Base-by-base conservation (phyloP, 2,113 vertebrate genomes). In the Leptosomus discolor region DNA sequence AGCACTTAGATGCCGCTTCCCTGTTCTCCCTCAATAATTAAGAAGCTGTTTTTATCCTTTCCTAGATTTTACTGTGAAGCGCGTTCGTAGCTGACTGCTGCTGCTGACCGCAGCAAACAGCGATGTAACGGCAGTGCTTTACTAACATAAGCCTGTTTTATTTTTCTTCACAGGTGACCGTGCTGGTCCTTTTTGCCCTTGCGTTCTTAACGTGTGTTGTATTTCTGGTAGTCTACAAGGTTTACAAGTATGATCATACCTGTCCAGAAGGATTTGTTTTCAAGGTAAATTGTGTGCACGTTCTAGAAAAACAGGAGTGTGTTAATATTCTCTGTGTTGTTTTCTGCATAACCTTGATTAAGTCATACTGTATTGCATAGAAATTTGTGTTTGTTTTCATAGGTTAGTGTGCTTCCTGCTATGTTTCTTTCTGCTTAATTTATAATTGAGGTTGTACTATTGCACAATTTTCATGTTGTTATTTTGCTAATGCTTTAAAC, bases 221-320 rank as follows among this genome's bases (percentile, higher is more conserved):
- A 95, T 99, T 99, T 98, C 98, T 99, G 98, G 99, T 99, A 6
- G 99, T 99, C 98, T 99, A 99, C 98, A 99, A 99, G 98, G 99
- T 99, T 96, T 99, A 99, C 98, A 99, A 99, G 98, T 99, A 99
- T 12, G 99, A 99, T 91, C 99, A 99, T 64, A 98, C 99, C 48
- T 99, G 99, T 97, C 99, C 99, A 2, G 99, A 99, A 77, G 99
- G 99, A 88, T 99, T 99, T 60, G 93, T 99, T 90, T 99, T 98
- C 97, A 98, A 99, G 99, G 99, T 99, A 98, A 98, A 74, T 54
- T 32, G 5, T 21, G 4, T 11, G 12, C 2, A 9, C 1, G 2
- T 32, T 50, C 22, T 37, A 75, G 53, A 92, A 93, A 87, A 95
- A 54, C 1, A 67, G 34, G 43, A 39, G 27, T 76, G 5, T 29